A percentile compares a stretch with the other conserved stretches of the same genome.
Evolutionary conservation across 1,140 invertebrate genomes (phyloP).

Genomic region (Xylocopa sonorina): DNA sequence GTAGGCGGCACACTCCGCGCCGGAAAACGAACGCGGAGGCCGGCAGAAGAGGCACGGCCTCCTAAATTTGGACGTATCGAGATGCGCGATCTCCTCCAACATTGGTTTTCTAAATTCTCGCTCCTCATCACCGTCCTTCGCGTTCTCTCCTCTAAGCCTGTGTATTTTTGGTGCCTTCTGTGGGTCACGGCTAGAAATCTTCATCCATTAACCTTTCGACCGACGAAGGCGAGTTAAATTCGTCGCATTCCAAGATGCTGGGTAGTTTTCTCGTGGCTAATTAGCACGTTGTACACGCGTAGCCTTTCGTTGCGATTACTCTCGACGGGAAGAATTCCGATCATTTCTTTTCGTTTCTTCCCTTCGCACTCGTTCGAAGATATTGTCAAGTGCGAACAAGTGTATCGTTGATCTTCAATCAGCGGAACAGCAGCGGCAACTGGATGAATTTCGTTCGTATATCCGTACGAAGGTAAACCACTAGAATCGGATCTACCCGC

Average conservation of each 20-base stretch:
- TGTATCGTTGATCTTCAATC: constrained; percentile 4
- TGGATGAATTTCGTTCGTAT: background rate
- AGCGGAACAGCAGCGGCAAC: too few relatives aligned
- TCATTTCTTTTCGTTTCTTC: too few relatives aligned
- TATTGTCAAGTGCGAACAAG: too few relatives aligned
- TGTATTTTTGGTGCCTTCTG: constrained; percentile 32
- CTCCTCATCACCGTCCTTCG: background rate
- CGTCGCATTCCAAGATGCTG: too few relatives aligned
- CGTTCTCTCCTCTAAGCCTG: background rate
- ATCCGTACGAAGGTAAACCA: background rate
- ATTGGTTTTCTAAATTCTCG: constrained; percentile 56
- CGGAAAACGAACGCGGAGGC: constrained; percentile 35
- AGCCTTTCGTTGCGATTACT: too few relatives aligned
- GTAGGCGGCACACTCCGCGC: constrained; percentile 50
- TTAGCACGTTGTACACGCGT: too few relatives aligned
- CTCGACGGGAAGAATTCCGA: too few relatives aligned
- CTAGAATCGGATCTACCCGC: constrained; percentile 23
- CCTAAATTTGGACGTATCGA: constrained; percentile 63
- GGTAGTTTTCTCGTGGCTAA: too few relatives aligned
- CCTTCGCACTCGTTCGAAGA: too few relatives aligned
- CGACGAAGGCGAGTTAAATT: too few relatives aligned
- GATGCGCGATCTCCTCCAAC: constrained; percentile 43
- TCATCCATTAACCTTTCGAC: background rate
- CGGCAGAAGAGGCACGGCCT: constrained; percentile 32
- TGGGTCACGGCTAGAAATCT: background rate